Evolutionary conservation across 2,888 invertebrate genomes (phyloP).

Genomic region (Callosobruchus maculatus): DNA sequence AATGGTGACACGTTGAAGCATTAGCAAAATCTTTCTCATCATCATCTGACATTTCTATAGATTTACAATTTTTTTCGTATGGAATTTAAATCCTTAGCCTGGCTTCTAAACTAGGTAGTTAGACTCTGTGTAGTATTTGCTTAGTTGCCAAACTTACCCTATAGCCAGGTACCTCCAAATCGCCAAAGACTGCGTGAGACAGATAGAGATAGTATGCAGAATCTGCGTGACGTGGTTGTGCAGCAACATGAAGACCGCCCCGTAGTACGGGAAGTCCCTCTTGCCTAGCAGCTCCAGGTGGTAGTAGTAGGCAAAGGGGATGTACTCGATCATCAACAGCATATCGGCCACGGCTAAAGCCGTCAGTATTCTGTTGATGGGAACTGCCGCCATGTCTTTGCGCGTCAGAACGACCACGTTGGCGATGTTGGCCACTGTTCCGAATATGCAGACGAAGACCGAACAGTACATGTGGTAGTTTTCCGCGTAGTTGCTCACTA

Average conservation of each 20-base stretch:
- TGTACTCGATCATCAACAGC: constrained; percentile 84
- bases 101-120: no score
- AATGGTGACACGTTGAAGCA: no score
- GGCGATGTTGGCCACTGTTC: constrained; percentile 79
- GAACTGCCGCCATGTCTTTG: constrained; percentile 74
- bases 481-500: constrained; percentile 60
- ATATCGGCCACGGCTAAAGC: constrained; percentile 85
- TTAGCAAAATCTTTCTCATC: no score
- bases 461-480: constrained; percentile 80
- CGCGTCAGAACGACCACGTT: constrained; percentile 85
- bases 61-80: no score
- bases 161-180: constrained; percentile 85
- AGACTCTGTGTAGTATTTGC: no score
- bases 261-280: constrained; percentile 65
- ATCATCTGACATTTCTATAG: no score
- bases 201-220: constrained; percentile 80
- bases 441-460: constrained; percentile 79
- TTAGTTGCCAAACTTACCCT: constrained; percentile 71
- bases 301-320: constrained; percentile 69
- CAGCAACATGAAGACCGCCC: constrained; percentile 71
- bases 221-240: constrained; percentile 80
- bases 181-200: constrained; percentile 74
- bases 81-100: no score
- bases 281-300: constrained; percentile 60
- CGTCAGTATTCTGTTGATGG: constrained; percentile 83